Conservation (phyloP, 2,888 invertebrate species). For the Tillus elongatus region DNA sequence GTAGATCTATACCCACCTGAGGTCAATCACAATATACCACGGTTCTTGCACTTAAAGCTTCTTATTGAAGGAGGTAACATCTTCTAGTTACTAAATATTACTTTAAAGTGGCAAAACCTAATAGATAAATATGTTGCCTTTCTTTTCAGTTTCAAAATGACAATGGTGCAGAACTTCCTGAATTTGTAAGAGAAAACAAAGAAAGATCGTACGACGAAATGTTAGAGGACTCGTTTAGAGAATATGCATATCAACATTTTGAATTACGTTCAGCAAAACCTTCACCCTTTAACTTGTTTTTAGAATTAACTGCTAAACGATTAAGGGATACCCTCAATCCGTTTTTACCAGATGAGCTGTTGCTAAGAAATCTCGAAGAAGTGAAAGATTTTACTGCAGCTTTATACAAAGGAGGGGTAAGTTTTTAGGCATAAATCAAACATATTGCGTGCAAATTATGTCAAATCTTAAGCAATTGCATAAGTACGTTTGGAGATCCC, state of each 20-base stretch:
- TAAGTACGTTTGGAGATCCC: too few species aligned
- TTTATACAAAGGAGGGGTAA: slow-evolving; percentile 7
- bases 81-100: too few species aligned
- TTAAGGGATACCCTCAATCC: slow-evolving; percentile 22
- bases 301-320: slow-evolving; percentile 21
- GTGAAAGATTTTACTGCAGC: neutral
- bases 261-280: neutral
- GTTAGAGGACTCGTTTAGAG: slow-evolving; percentile 23
- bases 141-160: slow-evolving; percentile 21
- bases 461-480: too few species aligned
- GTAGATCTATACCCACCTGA: too few species aligned
- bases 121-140: too few species aligned
- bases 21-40: too few species aligned
- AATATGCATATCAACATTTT: slow-evolving; percentile 13
- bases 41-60: too few species aligned
- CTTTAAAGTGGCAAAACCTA: too few species aligned
- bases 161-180: slow-evolving; percentile 19
- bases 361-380: slow-evolving; percentile 5
- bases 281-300: slow-evolving; percentile 26
- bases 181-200: slow-evolving; percentile 20
- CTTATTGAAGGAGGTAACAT: too few species aligned
- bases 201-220: slow-evolving; percentile 22
- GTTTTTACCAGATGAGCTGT: slow-evolving; percentile 19
- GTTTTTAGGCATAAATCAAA: neutral
- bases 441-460: neutral